phyloP scores from a whole-genome alignment of 1,140 invertebrate species.

The Apis cerana region DNA sequence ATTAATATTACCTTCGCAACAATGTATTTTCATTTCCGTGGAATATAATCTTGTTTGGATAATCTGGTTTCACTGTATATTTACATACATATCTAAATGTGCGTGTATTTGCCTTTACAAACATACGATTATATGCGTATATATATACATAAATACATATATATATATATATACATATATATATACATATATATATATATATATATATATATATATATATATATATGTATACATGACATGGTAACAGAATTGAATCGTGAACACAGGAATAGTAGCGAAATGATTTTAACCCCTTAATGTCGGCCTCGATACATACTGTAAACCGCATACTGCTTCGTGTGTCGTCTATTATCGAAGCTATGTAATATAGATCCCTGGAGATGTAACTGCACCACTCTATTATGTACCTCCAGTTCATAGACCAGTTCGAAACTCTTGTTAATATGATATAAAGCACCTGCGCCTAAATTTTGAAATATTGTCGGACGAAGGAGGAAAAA shows the following conservation, averaged over 20 bases:
- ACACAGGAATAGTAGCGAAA: slow-evolving; percentile 19
- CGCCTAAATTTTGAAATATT: not conserved
- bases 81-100: not conserved
- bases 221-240: not conserved
- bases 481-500: not conserved
- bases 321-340: not conserved
- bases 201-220: not conserved
- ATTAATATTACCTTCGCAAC: not conserved
- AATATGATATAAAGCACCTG: not conserved
- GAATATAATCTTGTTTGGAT: not conserved
- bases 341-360: slow-evolving; percentile 35
- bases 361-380: slow-evolving; percentile 27
- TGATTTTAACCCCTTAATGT: slow-evolving; percentile 41
- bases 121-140: not conserved
- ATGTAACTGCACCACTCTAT: slow-evolving; percentile 26
- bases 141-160: slow-evolving; percentile 2
- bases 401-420: slow-evolving; percentile 5
- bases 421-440: not conserved
- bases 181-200: not conserved
- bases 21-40: not conserved
- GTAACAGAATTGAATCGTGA: slow-evolving; percentile 16
- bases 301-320: slow-evolving; percentile 23
- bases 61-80: not conserved
- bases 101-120: not conserved
- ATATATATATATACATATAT: not conserved